Evolutionary conservation across 2,797 vertebrate species (phyloP), one percentile per base, ranked within the genome.

Genomic region (Clarias laeviceps): DNA sequence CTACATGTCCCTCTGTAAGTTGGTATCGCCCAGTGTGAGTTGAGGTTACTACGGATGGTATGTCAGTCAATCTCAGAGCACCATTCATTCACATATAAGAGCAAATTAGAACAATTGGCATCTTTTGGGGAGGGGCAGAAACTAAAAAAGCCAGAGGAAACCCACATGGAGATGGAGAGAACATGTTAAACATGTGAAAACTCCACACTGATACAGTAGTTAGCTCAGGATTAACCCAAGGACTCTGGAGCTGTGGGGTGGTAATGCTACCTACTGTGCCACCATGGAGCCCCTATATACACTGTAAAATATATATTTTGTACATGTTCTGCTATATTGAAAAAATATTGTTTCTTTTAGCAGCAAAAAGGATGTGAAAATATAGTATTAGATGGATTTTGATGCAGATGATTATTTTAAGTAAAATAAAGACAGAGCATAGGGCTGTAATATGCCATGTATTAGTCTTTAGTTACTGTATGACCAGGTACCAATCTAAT

Each of bases 401-500:
- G 37, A 27, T 18, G 54, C 34, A 72, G 40, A 54, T 40, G 40
- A 80, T 61, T 34, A 59, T 59, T 76, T 66, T 74, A 66, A 61
- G 64, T 81, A 34, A 85, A 82, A 69, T 81, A 22, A 76, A 81
- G 40, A 80, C 64, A 54, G 37, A 72, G 34, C 57, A 74, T 77
- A 56, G 65, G n/a, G 32, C 20, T 73, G 34, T 64, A 64, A 61
- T 72, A 81, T 65, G 20, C 32, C 22, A 74, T 59, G 40, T 9
- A 74, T 56, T 22, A 72, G 68, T 45, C 64, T 56, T 73, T 32
- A 34, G 56, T 72, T 73, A 50, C 45, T 50, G 45, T 50, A 64
- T 56, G n/a, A 61, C 40, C 59, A 18, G 61, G 24, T 32, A 37
- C 83, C 22, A 72, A 64, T 82, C 29, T 57, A 20, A 15, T 27